Conservation (phyloP, 2,888 invertebrate species). For the Sesia apiformis region DNA sequence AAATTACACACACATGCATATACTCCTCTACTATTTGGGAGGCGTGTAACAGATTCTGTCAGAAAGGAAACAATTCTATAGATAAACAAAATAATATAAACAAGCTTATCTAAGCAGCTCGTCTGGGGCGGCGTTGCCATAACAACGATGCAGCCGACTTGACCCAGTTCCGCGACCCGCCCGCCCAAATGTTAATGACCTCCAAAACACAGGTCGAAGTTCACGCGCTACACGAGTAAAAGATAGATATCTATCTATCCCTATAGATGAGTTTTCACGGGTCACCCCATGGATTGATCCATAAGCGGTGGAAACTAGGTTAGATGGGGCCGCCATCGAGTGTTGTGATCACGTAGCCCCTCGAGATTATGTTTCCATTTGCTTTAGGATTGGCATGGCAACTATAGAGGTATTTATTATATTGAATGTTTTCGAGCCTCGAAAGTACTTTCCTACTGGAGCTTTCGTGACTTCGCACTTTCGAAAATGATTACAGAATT, state of each 20-base stretch:
- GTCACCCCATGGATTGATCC: slow-evolving; percentile 67
- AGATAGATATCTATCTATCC: slow-evolving; percentile 42
- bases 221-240: slow-evolving; percentile 67
- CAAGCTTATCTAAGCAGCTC: slow-evolving; percentile 2
- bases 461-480: too few relatives aligned
- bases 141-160: slow-evolving; percentile 59
- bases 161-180: slow-evolving; percentile 57
- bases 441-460: too few relatives aligned
- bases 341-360: slow-evolving; percentile 23
- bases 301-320: slow-evolving; percentile 54
- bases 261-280: slow-evolving; percentile 46
- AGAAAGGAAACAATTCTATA: too few relatives aligned
- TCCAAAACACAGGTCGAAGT: slow-evolving; percentile 74
- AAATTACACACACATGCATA: too few relatives aligned
- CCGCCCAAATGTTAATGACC: slow-evolving; percentile 73
- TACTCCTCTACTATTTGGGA: too few relatives aligned
- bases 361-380: not conserved
- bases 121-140: slow-evolving; percentile 45
- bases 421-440: too few relatives aligned
- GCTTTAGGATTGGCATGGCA: not conserved
- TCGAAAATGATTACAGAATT: too few relatives aligned
- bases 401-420: too few relatives aligned
- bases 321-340: slow-evolving; percentile 23
- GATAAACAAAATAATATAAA: not conserved
- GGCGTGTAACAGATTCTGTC: too few relatives aligned